Percentiles rank a stretch among this genome's conserved stretches.
phyloP scores from a whole-genome alignment of 2,888 invertebrate species.

The Drosophila tripunctata region DNA sequence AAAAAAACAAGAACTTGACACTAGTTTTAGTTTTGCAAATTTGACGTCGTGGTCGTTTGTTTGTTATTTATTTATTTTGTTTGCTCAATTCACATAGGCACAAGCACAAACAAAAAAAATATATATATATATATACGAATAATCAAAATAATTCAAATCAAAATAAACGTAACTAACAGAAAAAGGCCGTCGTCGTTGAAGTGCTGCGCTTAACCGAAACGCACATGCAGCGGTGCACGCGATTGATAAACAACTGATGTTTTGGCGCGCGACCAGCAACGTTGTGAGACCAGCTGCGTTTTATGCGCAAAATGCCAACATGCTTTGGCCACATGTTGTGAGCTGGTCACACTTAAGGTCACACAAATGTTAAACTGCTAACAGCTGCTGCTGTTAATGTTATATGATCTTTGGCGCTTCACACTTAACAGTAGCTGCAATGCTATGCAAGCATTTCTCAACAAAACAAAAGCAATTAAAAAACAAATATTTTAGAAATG shows the following conservation, averaged over 20 bases:
- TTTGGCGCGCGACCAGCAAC: slow-evolving; percentile 43
- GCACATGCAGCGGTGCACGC: slow-evolving; percentile 55
- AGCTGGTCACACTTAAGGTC: slow-evolving; percentile 11
- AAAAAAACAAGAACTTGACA: slow-evolving; percentile 5
- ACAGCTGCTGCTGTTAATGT: slow-evolving; percentile 4
- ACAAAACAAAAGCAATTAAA: not conserved
- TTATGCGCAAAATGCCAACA: slow-evolving; percentile 25
- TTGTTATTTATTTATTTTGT: slow-evolving; percentile 25
- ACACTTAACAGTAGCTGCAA: slow-evolving; percentile 12
- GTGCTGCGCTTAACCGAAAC: slow-evolving; percentile 37
- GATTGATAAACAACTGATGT: slow-evolving; percentile 63
- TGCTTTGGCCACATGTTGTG: not conserved
- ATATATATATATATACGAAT: no score
- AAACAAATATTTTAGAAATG: no score
- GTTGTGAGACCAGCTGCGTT: slow-evolving; percentile 24
- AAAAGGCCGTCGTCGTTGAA: slow-evolving; percentile 39
- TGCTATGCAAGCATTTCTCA: not conserved
- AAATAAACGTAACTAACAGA: slow-evolving; percentile 35
- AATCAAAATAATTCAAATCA: slow-evolving; percentile 41
- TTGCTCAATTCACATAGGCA: slow-evolving; percentile 24
- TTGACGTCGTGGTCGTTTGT: slow-evolving; percentile 27
- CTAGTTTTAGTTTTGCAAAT: slow-evolving; percentile 1
- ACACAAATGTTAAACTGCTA: slow-evolving; percentile 20
- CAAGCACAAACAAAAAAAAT: slow-evolving; percentile 29
- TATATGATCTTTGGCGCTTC: slow-evolving; percentile 21